Percentiles rank a stretch among this genome's conserved stretches.
Evolutionary conservation across 2,797 vertebrate genomes (phyloP).

Genomic region (Philypnodon macrostomus): DNA sequence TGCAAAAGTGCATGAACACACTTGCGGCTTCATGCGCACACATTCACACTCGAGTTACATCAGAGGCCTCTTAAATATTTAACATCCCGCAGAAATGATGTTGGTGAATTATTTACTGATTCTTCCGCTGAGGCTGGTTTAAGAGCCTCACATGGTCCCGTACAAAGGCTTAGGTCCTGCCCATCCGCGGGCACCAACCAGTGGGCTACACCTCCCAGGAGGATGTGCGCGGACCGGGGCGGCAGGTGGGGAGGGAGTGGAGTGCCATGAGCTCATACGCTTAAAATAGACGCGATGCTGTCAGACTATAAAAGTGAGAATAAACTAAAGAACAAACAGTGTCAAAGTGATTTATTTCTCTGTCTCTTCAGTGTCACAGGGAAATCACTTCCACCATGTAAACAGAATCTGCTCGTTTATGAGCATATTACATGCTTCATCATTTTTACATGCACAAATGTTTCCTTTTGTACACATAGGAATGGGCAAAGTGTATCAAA

Average conservation of each 20-base stretch:
- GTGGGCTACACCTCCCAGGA: conserved; percentile 60
- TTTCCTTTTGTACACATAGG: too few relatives aligned
- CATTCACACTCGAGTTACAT: conserved; percentile 64
- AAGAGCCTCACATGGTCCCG: conserved; percentile 68
- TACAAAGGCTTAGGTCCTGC: conserved; percentile 53
- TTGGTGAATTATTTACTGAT: conserved; percentile 72
- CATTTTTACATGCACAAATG: conserved; percentile 1
- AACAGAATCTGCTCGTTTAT: not conserved
- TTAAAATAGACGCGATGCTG: conserved; percentile 66
- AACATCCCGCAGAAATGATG: conserved; percentile 64
- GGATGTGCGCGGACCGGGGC: conserved; percentile 43
- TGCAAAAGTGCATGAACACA: conserved; percentile 32
- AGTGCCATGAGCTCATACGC: conserved; percentile 67
- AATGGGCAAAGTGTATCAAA: too few relatives aligned
- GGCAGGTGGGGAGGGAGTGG: conserved; percentile 51
- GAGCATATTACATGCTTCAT: conserved; percentile 3
- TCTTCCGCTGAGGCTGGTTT: conserved; percentile 55
- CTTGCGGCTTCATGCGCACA: conserved; percentile 18
- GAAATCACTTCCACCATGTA: conserved; percentile 6
- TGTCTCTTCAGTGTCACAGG: not conserved
- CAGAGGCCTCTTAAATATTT: conserved; percentile 72
- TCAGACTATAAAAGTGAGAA: conserved; percentile 59
- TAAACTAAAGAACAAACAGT: conserved; percentile 34
- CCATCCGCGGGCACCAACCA: conserved; percentile 54
- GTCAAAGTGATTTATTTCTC: conserved; percentile 10